Base-by-base conservation (phyloP, 2,113 vertebrate species). In the Corvus hawaiiensis region DNA sequence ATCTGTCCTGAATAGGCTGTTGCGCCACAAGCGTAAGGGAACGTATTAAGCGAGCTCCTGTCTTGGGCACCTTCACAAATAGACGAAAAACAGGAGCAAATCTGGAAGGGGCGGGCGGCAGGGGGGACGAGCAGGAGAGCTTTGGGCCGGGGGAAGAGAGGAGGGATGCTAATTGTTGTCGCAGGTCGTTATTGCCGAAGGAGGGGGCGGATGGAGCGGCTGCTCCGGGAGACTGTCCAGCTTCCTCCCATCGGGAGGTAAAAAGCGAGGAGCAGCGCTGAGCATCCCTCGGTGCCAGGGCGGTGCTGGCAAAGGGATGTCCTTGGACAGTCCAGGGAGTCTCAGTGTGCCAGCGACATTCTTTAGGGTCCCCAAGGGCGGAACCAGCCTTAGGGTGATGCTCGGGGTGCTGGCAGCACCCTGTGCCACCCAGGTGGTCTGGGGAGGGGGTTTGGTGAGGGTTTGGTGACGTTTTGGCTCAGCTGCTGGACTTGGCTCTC, bases 1-100 rank as follows among this genome's bases (percentile, higher is more conserved):
- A 99, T 99, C 99, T 99, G 98, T 98, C 90, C 98, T 99, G 99
- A 99, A 99, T 99, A 98, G 99, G 98, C 99, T 98, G 98, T 99
- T 99, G 97, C 98, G 97, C 98, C 98, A 98, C 98, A 99, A 98
- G 98, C 98, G 97, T 97, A 98, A 97, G 98, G 98, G 98, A 99
- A 98, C 98, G 98, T 98, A 98, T 98, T 97, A 97, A 97, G 98
- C 98, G 98, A 98, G 98, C 95, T 97, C 97, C 97, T 98, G 97
- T 98, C 98, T 98, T 97, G 97, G 98, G 98, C 98, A 99, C 98
- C 99, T 98, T 98, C 80, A 93, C 96, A 97, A 97, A 98, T 96
- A 95, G 98, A 98, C 98, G 98, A 98, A 98, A 98, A 96, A 94
- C 95, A 95, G 97, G 66, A 87, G 94, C 94, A 81, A 76, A 39